Evolutionary conservation across 1,140 invertebrate species (phyloP), one percentile per base, ranked within the genome.

Genomic region (Meloidogyne hapla): DNA sequence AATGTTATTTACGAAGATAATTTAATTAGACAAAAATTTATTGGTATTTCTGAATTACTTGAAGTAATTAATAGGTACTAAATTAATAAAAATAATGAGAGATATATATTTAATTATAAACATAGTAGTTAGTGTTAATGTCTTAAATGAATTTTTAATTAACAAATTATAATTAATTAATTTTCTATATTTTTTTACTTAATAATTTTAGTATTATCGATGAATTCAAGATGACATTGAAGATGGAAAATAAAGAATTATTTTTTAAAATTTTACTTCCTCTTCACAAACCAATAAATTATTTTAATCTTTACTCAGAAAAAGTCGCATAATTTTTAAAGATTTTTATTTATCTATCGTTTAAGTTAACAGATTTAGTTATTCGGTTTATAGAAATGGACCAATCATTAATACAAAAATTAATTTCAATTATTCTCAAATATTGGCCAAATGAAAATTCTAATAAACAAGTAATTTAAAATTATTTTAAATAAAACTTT

Each of bases 181-280:
- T 0, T 9, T 68, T 68, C 23, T n/a, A 25, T 33, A 21, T 33
- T 64, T 12, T n/a, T 63, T 33, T 6, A 33, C 33, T n/a, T n/a
- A 33, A 33, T 23, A 38, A 18, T 23, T 72, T 63, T n/a, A 73
- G 71, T 26, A 64, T 73, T 8, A 38, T 73, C 13, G 28, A 40
- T 63, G 71, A 38, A 38, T 73, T 73, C 10, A 73, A 73, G 33
- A 12, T 73, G 23, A 56, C 71, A 21, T 38, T 73, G 18, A 73
- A 64, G 33, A n/a, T 33, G 13, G 71, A 73, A 23, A 38, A 73
- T 18, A 23, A 33, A 64, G 40, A 73, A 23, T 63, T 73, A 64
- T 33, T 73, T 33, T 10, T 26, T 64, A 56, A 63, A 63, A 64
- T 73, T 13, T 63, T 73, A 38, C 56, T 73, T 26, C 71, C 71